These are phyloP conservation scores for Oscheius sp. DNA, from an alignment of 2,888 invertebrate genomes.

Conservation along the genomic window DNA sequence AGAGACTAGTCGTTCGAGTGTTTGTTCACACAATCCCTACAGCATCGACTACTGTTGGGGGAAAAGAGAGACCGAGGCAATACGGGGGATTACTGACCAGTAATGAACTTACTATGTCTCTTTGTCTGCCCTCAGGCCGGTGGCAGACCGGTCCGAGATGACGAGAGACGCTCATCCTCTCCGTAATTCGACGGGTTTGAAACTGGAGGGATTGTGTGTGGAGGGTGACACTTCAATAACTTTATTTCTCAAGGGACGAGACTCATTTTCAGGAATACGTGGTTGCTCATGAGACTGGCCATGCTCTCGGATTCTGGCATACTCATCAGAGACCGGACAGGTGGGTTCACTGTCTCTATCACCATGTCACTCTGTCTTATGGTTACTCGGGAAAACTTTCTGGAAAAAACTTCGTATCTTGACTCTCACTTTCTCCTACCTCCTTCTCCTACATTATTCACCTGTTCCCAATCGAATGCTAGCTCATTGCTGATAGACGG, in stretches of 20 bases:
- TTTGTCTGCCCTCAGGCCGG: not conserved
- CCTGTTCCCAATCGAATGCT: too few species aligned
- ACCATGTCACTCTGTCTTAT: too few species aligned
- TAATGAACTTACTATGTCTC: not conserved
- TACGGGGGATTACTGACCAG: not conserved
- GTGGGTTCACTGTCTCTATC: not conserved
- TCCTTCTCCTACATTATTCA: too few species aligned
- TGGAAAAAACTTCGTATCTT: too few species aligned
- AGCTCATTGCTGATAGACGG: too few species aligned
- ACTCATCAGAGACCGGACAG: slow-evolving; percentile 72
- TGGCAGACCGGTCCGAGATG: slow-evolving; percentile 27
- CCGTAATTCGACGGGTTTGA: slow-evolving; percentile 33
- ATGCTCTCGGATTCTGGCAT: slow-evolving; percentile 73
- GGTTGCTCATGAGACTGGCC: slow-evolving; percentile 73
- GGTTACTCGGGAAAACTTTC: too few species aligned
- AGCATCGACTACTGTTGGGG: not conserved
- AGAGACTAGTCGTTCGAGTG: slow-evolving; percentile 27
- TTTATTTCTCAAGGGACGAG: slow-evolving; percentile 13
- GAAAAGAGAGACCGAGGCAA: not conserved
- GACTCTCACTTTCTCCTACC: too few species aligned
- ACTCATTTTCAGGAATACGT: slow-evolving; percentile 69
- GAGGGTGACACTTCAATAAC: slow-evolving; percentile 6
- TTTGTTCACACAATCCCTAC: slow-evolving; percentile 21
- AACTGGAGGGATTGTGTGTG: not conserved
- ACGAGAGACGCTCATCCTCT: slow-evolving; percentile 22